Evolutionary conservation across 1,140 invertebrate genomes (phyloP), one percentile per base, ranked within the genome.

Genomic region (Drosophila guanche): DNA sequence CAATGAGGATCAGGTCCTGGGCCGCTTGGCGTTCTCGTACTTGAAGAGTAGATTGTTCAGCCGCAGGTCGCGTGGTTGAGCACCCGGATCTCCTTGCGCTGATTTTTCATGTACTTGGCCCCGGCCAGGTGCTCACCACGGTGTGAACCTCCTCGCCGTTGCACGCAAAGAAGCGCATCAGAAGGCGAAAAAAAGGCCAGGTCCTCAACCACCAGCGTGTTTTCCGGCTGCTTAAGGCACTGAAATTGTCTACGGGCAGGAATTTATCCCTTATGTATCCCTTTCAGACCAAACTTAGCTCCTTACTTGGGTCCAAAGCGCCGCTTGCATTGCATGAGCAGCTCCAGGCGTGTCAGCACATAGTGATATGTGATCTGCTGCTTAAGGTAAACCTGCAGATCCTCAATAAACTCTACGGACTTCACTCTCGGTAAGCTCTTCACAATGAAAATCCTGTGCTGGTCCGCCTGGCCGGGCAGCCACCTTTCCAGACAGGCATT

Each of bases 11-110:
- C 6, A 78, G 41, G 56, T 90, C 81, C 46, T 57, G 50, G 47
- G 59, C 23, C 65, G 50, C 5, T 61, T 25, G 0, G 20, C 16
- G 6, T 46, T 23, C 29, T 76, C 58, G 74, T 95, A 95, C 27
- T 92, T 92, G 76, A 95, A 95, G 40, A 95, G 76, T 89, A 95
- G 93, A 59, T 95, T 95, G 69, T 95, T 95, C 0, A 93, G 90
- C 94, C 94, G 95, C 2, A 92, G 91, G 79, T 95, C 95, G 8
- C 94, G 57, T 95, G 95, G 74, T 93, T 94, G 2, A 95, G 86
- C 2, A 95, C 94, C 45, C 92, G 92, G 62, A 76, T 58, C 56
- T 71, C 5, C 37, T 68, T 27, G 0, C 67, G 65, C 10, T 55
- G 52, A 7, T 59, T 86, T 8, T 16, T 66, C 56, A 56, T 73